Conservation (phyloP, 2,888 invertebrate genomes). For the Chrysomela aeneicollis region DNA sequence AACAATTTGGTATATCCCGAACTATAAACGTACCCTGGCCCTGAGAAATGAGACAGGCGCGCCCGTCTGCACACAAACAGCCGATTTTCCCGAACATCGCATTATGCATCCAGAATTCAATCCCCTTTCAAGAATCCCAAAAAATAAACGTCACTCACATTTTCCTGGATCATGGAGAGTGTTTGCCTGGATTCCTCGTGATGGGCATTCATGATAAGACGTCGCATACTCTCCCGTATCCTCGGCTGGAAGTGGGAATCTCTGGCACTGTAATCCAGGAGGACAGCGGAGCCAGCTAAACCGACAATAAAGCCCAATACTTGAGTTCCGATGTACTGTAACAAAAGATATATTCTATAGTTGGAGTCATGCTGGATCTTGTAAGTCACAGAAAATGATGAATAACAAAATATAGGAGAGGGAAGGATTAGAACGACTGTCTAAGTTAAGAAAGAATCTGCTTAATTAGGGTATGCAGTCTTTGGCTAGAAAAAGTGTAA, state of each 20-base stretch:
- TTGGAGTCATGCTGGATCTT: background rate
- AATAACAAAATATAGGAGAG: no score
- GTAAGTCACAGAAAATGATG: background rate
- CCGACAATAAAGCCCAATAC: conserved; percentile 75
- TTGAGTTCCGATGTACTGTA: conserved; percentile 79
- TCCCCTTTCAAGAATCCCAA: background rate
- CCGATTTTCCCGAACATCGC: conserved; percentile 9
- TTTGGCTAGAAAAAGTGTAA: no score
- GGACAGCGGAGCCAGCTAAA: conserved; percentile 76
- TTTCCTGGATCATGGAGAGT: conserved; percentile 84
- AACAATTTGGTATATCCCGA: background rate
- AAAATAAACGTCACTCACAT: conserved; percentile 66
- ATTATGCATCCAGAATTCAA: conserved; percentile 6
- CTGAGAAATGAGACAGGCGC: background rate
- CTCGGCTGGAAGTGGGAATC: conserved; percentile 82
- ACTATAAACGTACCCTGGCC: background rate
- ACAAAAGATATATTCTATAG: conserved; percentile 46
- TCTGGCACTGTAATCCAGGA: conserved; percentile 81
- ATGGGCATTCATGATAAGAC: conserved; percentile 80
- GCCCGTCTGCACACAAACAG: conserved; percentile 6
- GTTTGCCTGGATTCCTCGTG: conserved; percentile 73
- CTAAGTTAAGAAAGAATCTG: no score
- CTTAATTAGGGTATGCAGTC: no score
- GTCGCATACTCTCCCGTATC: conserved; percentile 73
- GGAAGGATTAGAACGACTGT: no score